These are phyloP conservation scores for Ypsolopha scabrella DNA, from an alignment of 2,888 invertebrate genomes.

Conservation along the genomic window DNA sequence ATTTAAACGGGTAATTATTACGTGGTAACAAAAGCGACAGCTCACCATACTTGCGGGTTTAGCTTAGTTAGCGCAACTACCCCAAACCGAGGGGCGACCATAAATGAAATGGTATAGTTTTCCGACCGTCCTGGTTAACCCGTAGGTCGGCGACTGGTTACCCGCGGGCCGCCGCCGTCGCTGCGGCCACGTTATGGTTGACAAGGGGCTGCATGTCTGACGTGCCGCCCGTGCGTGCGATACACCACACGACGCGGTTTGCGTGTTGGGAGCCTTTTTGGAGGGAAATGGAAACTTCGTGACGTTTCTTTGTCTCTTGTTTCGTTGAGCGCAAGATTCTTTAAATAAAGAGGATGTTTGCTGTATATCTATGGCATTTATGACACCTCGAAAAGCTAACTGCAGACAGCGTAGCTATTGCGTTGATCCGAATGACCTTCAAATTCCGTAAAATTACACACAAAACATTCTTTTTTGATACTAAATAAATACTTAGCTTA, in stretches of 20 bases:
- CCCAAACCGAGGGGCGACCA: conserved; percentile 57
- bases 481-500: too few relatives aligned
- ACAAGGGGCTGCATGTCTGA: conserved; percentile 59
- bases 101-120: conserved; percentile 67
- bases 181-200: conserved; percentile 63
- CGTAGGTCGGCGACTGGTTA: conserved; percentile 11
- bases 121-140: conserved; percentile 34
- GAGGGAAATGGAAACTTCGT: not conserved
- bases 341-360: too few relatives aligned
- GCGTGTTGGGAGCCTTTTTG: not conserved
- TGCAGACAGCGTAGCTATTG: too few relatives aligned
- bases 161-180: conserved; percentile 34
- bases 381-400: too few relatives aligned
- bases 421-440: too few relatives aligned
- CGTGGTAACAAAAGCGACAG: conserved; percentile 23
- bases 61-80: conserved; percentile 51
- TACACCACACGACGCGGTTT: not conserved
- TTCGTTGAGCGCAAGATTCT: too few relatives aligned
- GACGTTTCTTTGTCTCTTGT: not conserved
- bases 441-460: too few relatives aligned
- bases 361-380: too few relatives aligned
- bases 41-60: conserved; percentile 52
- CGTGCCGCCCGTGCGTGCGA: conserved; percentile 32
- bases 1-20: too few relatives aligned
- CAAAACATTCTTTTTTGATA: too few relatives aligned